phyloP scores from a whole-genome alignment of 2,888 invertebrate genomes.

The Phalera bucephala region DNA sequence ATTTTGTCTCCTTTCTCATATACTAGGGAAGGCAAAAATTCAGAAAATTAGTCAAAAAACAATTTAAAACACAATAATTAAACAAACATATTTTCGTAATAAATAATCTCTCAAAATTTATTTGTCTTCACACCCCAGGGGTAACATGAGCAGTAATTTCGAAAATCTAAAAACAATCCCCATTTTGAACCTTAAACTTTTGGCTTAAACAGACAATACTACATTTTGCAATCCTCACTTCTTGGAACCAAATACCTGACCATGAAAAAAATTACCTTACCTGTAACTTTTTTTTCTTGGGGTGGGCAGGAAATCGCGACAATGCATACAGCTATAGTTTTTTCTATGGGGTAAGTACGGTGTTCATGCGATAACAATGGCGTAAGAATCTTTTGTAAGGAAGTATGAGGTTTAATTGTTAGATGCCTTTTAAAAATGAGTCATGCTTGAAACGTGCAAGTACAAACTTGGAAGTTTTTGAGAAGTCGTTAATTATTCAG shows the following conservation, averaged over 20 bases:
- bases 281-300: conserved; percentile 43
- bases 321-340: conserved; percentile 57
- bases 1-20: too few relatives aligned
- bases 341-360: conserved; percentile 39
- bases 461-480: too few relatives aligned
- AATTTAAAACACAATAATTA: too few relatives aligned
- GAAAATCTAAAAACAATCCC: too few relatives aligned
- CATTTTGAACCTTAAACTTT: conserved; percentile 33
- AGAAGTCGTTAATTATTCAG: too few relatives aligned
- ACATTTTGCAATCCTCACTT: conserved; percentile 31
- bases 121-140: too few relatives aligned
- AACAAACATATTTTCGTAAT: too few relatives aligned
- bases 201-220: conserved; percentile 26
- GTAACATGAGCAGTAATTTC: conserved; percentile 8
- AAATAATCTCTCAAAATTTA: too few relatives aligned
- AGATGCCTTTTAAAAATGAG: conserved; percentile 28
- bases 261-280: conserved; percentile 54
- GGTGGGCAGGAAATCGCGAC: conserved; percentile 69
- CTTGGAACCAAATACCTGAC: conserved; percentile 32
- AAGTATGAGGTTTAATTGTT: conserved; percentile 27
- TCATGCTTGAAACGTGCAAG: conserved; percentile 13
- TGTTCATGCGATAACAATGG: conserved; percentile 31
- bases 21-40: too few relatives aligned
- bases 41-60: too few relatives aligned
- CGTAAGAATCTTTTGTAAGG: conserved; percentile 22